phyloP scores from a whole-genome alignment of 2,888 invertebrate species.

The Eucriotettix oculatus region DNA sequence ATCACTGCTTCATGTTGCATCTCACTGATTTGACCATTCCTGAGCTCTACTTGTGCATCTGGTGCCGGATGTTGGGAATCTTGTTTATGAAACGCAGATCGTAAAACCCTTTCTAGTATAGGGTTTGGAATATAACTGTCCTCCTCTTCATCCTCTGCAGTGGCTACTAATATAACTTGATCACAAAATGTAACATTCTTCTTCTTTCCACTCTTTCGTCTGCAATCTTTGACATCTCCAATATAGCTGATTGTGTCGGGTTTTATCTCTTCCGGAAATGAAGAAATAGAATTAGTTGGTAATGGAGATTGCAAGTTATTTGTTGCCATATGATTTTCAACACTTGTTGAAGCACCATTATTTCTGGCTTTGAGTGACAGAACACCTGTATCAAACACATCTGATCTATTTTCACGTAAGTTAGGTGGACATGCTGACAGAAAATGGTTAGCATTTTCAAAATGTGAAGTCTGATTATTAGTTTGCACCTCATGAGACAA shows the following conservation, averaged over 20 bases:
- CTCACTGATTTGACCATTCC: slow-evolving; percentile 27
- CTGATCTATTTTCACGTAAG: slow-evolving; percentile 5
- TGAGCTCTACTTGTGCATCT: slow-evolving; percentile 23
- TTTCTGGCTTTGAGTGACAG: slow-evolving; percentile 5
- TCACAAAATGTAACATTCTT: slow-evolving; percentile 92
- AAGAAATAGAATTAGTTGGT: background rate
- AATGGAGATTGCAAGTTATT: too few species aligned
- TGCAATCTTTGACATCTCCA: slow-evolving; percentile 29
- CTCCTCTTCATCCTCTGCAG: slow-evolving; percentile 81
- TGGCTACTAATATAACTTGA: slow-evolving; percentile 82
- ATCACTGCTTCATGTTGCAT: slow-evolving; percentile 19
- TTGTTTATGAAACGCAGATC: slow-evolving; percentile 63
- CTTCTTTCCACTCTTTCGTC: slow-evolving; percentile 55
- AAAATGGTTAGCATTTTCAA: background rate
- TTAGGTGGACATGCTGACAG: slow-evolving; percentile 5
- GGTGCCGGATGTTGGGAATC: background rate
- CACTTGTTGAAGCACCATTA: slow-evolving; percentile 1
- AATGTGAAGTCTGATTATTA: background rate
- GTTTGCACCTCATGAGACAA: too few species aligned
- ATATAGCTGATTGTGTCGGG: background rate
- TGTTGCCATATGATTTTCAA: background rate
- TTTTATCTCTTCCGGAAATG: background rate
- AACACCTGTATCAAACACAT: slow-evolving; percentile 6
- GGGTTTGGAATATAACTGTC: slow-evolving; percentile 84
- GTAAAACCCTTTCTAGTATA: slow-evolving; percentile 67